Percentiles rank a stretch among this genome's conserved stretches.
phyloP scores from a whole-genome alignment of 2,797 vertebrate genomes.

The Arrhamphus sclerolepis region DNA sequence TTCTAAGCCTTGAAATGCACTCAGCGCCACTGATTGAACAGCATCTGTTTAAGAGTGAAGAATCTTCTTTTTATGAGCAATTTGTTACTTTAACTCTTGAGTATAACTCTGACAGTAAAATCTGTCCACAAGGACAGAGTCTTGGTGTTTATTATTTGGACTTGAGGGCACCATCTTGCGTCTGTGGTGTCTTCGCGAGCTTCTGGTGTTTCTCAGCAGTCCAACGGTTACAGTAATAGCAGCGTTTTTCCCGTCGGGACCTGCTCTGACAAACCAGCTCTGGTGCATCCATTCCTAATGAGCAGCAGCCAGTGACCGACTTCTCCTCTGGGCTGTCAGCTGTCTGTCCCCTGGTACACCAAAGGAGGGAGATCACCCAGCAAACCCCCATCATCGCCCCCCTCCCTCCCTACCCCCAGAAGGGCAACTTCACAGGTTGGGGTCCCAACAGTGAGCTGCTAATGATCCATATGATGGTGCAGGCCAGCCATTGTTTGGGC shows the following conservation, averaged over 20 bases:
- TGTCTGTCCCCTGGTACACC: slow-evolving; percentile 44
- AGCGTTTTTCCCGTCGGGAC: slow-evolving; percentile 37
- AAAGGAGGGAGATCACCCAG: slow-evolving; percentile 39
- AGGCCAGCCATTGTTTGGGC: slow-evolving; percentile 72
- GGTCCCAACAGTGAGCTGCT: slow-evolving; percentile 63
- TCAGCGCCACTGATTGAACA: slow-evolving; percentile 15
- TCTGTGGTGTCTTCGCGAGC: slow-evolving; percentile 34
- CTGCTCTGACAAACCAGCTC: slow-evolving; percentile 47
- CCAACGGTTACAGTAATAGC: slow-evolving; percentile 38
- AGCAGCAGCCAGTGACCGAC: slow-evolving; percentile 45
- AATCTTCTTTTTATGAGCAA: slow-evolving; percentile 33
- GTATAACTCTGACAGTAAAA: slow-evolving; percentile 20
- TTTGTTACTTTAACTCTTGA: slow-evolving; percentile 49
- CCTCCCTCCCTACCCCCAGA: too few relatives aligned
- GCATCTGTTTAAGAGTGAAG: slow-evolving; percentile 20
- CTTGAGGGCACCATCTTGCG: slow-evolving; percentile 27
- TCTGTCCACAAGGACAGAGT: slow-evolving; percentile 22
- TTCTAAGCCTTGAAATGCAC: neutral
- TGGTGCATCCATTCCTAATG: slow-evolving; percentile 60
- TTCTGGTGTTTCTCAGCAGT: slow-evolving; percentile 39
- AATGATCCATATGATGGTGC: slow-evolving; percentile 70
- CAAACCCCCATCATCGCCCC: slow-evolving; percentile 16
- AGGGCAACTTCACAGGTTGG: slow-evolving; percentile 44
- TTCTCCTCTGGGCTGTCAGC: slow-evolving; percentile 57
- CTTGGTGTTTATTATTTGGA: slow-evolving; percentile 52